A percentile compares a stretch with the other conserved stretches of the same genome.
phyloP scores from a whole-genome alignment of 2,797 vertebrate species.

The Sebastes vulpes region DNA sequence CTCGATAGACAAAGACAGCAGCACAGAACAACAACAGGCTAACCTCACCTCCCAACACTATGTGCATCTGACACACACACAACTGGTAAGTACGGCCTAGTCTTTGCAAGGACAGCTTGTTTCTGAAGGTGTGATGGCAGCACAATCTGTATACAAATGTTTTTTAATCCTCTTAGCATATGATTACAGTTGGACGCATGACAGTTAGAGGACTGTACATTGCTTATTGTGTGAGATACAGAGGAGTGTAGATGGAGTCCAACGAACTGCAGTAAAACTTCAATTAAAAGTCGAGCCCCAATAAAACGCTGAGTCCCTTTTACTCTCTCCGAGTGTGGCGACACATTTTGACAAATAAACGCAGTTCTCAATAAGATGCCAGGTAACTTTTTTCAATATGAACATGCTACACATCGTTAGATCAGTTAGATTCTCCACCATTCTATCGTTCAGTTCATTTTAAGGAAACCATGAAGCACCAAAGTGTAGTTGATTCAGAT shows the following conservation, averaged over 20 bases:
- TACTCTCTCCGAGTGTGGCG: too few species aligned
- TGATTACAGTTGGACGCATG: neutral
- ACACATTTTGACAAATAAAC: neutral
- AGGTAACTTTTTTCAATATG: too few species aligned
- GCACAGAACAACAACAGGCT: conserved; percentile 31
- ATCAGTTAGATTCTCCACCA: too few species aligned
- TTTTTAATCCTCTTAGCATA: neutral
- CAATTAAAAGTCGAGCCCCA: too few species aligned
- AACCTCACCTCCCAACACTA: conserved; percentile 48
- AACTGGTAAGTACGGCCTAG: conserved; percentile 54
- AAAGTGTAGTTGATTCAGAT: too few species aligned
- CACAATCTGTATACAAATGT: neutral
- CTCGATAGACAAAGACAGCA: conserved; percentile 22
- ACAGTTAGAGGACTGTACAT: neutral
- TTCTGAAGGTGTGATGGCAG: neutral
- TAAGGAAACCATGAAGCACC: too few species aligned
- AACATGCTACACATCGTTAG: too few species aligned
- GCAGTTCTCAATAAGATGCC: neutral
- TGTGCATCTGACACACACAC: conserved; percentile 79
- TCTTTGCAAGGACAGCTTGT: neutral
- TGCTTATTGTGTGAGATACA: neutral
- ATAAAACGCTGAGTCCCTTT: too few species aligned
- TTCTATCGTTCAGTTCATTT: too few species aligned
- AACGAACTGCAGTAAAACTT: too few species aligned
- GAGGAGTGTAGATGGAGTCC: neutral